These are phyloP conservation scores for Bungarus multicinctus DNA, from an alignment of 2,113 vertebrate species.

Conservation along the genomic window DNA sequence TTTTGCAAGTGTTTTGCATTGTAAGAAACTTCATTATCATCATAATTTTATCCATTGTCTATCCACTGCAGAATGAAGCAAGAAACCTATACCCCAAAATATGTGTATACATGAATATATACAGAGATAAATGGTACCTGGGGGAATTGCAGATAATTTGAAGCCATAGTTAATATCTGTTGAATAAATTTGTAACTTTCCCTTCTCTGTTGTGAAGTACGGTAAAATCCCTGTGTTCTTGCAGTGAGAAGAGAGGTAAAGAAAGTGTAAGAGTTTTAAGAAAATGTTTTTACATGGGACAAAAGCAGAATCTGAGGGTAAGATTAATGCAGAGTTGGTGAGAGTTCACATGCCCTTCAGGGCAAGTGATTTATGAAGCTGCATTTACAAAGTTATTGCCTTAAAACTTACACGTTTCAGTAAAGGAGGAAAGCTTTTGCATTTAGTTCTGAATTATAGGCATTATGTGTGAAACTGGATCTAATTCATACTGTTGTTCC, in stretches of 20 bases:
- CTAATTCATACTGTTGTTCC: background rate
- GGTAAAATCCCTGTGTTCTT: background rate
- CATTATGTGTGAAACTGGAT: background rate
- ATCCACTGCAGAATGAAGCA: background rate
- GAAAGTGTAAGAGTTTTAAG: background rate
- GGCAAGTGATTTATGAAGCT: background rate
- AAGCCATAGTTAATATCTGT: background rate
- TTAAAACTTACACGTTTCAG: background rate
- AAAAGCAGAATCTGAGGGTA: background rate
- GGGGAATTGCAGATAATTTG: background rate
- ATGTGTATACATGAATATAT: background rate
- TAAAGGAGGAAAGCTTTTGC: background rate
- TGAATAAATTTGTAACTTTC: background rate
- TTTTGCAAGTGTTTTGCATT: background rate
- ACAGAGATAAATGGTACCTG: background rate
- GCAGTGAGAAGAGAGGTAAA: background rate
- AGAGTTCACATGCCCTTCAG: background rate
- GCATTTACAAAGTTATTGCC: background rate
- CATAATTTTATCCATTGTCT: background rate
- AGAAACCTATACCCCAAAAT: background rate
- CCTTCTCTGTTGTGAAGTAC: background rate
- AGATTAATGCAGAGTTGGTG: background rate
- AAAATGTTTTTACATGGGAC: background rate
- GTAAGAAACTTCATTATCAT: background rate
- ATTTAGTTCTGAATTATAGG: background rate